A percentile compares a stretch with the other conserved stretches of the same genome.
Evolutionary conservation across 2,113 vertebrate species (phyloP).

Genomic region (Pollachius pollachius): DNA sequence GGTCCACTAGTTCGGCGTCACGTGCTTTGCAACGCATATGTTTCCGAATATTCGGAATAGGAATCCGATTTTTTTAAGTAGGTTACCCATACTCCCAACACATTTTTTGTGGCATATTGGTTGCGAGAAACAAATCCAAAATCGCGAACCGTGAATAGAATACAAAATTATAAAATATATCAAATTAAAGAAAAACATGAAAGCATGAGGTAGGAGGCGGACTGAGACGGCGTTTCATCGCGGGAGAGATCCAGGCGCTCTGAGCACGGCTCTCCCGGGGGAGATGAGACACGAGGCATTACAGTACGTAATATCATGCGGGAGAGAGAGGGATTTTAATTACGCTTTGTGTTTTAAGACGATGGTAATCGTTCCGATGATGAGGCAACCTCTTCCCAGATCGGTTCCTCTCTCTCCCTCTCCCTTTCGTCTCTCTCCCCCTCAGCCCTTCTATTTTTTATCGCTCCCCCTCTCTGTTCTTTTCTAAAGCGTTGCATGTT

Average conservation of each 20-base stretch:
- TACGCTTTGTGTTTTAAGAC: conserved; percentile 29
- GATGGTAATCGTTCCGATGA: conserved; percentile 24
- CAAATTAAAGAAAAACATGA: no score
- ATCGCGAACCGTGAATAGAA: no score
- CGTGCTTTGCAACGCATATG: no score
- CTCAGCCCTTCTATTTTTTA: conserved; percentile 16
- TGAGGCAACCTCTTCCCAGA: conserved; percentile 1
- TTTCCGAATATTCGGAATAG: no score
- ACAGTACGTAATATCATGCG: conserved; percentile 40
- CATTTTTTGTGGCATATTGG: no score
- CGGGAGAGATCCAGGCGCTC: conserved; percentile 15
- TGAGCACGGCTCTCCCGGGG: conserved; percentile 22
- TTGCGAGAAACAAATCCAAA: no score
- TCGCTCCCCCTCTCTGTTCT: conserved; percentile 4
- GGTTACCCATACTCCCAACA: no score
- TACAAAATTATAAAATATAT: conserved; percentile 33
- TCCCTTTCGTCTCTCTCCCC: conserved; percentile 35
- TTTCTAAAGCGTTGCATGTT: conserved; percentile 13
- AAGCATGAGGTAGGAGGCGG: conserved; percentile 7
- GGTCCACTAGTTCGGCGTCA: no score
- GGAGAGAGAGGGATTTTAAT: conserved; percentile 34
- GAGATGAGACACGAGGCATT: conserved; percentile 43
- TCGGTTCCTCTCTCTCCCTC: conserved; percentile 21
- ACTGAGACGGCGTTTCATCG: conserved; percentile 35
- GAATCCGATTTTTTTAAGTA: no score